A percentile compares a stretch with the other conserved stretches of the same genome.
These are phyloP conservation scores for Pomatostomus ruficeps DNA, from an alignment of 2,113 vertebrate genomes.

Conservation along the genomic window DNA sequence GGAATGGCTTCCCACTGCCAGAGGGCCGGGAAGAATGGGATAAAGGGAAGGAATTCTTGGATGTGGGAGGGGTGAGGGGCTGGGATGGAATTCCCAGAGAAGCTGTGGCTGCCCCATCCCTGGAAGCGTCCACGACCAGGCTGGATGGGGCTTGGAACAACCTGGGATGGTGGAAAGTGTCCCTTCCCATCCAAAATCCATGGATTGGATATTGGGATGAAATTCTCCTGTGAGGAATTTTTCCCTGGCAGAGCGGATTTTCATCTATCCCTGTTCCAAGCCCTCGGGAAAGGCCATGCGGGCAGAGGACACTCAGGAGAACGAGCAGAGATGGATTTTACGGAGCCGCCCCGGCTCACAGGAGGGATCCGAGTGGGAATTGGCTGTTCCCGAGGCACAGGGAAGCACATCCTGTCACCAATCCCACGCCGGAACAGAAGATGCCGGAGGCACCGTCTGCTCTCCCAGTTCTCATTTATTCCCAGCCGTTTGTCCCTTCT, in stretches of 20 bases:
- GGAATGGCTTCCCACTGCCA: background rate
- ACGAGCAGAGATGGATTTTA: background rate
- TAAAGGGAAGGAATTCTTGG: rapidly evolving
- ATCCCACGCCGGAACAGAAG: background rate
- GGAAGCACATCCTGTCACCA: background rate
- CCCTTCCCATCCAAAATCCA: too few species aligned
- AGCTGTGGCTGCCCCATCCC: background rate
- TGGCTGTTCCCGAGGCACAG: background rate
- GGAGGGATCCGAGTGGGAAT: background rate
- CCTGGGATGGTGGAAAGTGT: background rate
- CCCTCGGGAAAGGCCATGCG: background rate
- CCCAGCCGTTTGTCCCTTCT: background rate
- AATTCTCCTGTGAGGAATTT: background rate
- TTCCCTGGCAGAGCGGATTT: background rate
- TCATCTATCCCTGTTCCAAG: background rate
- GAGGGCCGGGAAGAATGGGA: background rate
- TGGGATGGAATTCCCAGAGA: background rate
- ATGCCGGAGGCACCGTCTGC: background rate
- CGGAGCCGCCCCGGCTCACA: background rate
- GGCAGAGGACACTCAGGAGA: background rate
- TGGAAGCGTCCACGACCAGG: background rate
- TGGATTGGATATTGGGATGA: background rate
- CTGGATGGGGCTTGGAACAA: background rate
- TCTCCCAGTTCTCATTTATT: background rate
- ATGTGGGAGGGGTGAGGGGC: background rate